Evolutionary conservation across 2,888 invertebrate genomes (phyloP), one percentile per base, ranked within the genome.

Genomic region (Actias luna): DNA sequence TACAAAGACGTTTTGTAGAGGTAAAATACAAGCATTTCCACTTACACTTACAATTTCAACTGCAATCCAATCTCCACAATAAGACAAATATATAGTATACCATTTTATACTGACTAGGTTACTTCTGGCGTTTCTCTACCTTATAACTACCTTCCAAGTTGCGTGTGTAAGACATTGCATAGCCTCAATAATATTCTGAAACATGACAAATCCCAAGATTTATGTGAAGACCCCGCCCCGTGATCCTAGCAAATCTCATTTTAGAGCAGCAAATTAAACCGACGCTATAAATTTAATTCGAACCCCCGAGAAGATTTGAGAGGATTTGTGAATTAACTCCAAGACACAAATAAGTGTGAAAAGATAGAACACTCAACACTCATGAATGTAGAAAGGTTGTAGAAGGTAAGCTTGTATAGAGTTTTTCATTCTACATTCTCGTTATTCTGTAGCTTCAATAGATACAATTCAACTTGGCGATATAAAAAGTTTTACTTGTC

Each of bases 161-260:
- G 25, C 2, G 12, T 18, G 8, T 42, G 18, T 50, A 50, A 12
- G 22, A 14, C 3, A 12, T 12, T 12, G 25, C 22, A 1, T 3
- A 25, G 3, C 12, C 46, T 61, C 18, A 27, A 18, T 33, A 33
- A 57, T 36, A 61, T 27, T 35, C 16, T 42, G 25, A 50, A 25
- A 61, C 57, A 58, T 58, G 55, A 29, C 31, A 62, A 62, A 57
- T 36, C 39, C 42, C 58, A 42, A 66, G 64, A 68, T 66, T 66
- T 65, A 68, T 65, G 57, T 50, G 18, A 60, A 39, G 60, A 67
- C 63, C 67, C 65, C 31, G 31, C 31, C 61, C 64, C 68, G 69
- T 69, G 67, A 69, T 64, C 60, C 62, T 64, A 71, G 72, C 75
- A 75, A 80, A 77, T 78, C 75, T 75, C 73, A 68, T 74, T 77